Base-by-base conservation (phyloP, 2,888 invertebrate genomes). In the Polylopha cassiicola region DNA sequence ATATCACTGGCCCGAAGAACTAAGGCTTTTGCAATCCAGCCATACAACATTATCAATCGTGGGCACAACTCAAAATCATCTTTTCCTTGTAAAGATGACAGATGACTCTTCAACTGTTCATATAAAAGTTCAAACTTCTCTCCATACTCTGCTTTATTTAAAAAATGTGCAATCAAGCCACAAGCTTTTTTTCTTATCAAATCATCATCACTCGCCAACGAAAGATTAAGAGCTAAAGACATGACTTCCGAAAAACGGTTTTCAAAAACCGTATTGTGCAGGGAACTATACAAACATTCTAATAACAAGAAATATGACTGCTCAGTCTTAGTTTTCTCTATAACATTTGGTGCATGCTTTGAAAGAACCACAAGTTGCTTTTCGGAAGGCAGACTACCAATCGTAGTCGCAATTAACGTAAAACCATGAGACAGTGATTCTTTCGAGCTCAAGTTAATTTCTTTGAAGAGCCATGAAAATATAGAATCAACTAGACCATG, bases 121-220 rank as follows among this genome's bases (percentile, higher is more conserved):
- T 84, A 80, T 1, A 82, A 38, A 4, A 70, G 27, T 48, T 84
- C 77, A 61, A 84, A 82, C 18, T 62, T 69, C 41, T 69, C 63
- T 0, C 79, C 80, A 32, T 58, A 63, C 15, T 81, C 80, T 0
- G 69, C 74, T 65, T 90, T 90, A 57, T 91, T 90, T 26, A 90
- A 53, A 37, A 90, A 67, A 66, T 89, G 88, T 1, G 89, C 87
- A 37, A 88, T 58, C 34, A 89, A 61, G 46, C 80, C 73, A 54
- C 84, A 86, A 0, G 87, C 79, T 44, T 80, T 79, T 6, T 60
- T 61, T 44, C 78, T 77, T 3, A 81, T 53, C 11, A 62, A 43
- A 3, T 64, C 62, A 44, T 66, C 61, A 0, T 68, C 58, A 52
- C 72, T 73, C 0, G 67, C 53, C 22, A 87, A 52, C 21, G 84